Percentiles rank a stretch among this genome's conserved stretches.
These are phyloP conservation scores for Congeria kusceri DNA, from an alignment of 2,888 invertebrate species.

Conservation along the genomic window DNA sequence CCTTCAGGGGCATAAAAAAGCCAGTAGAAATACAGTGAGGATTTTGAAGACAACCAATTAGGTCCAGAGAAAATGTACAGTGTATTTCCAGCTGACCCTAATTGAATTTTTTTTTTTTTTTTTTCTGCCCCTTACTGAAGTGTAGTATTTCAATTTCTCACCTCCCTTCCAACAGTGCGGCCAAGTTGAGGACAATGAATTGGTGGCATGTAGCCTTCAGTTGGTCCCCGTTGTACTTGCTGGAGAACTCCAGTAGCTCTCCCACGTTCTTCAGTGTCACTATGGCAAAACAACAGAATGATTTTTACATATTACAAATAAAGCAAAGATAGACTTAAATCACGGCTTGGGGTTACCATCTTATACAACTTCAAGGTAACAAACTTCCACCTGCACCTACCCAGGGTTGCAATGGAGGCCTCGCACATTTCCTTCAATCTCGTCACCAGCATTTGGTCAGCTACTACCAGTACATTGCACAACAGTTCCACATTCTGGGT, in stretches of 20 bases:
- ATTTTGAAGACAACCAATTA: no score
- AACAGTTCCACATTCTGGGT: conserved; percentile 90
- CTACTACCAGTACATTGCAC: conserved; percentile 91
- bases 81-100: no score
- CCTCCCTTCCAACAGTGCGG: conserved; percentile 90
- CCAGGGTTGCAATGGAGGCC: conserved; percentile 88
- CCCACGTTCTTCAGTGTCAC: conserved; percentile 91
- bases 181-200: conserved; percentile 91
- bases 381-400: conserved; percentile 74
- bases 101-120: no score
- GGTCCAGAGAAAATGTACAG: no score
- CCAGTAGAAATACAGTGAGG: no score
- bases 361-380: no score
- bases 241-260: conserved; percentile 91
- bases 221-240: conserved; percentile 91
- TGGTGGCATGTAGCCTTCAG: conserved; percentile 91
- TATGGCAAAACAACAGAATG: conserved; percentile 46
- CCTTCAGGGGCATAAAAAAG: no score
- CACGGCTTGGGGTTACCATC: no score
- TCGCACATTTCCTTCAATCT: conserved; percentile 91
- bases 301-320: no score
- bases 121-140: no score
- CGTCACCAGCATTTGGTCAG: conserved; percentile 92
- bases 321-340: no score
- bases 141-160: conserved; percentile 74